A percentile compares a stretch with the other conserved stretches of the same genome.
Evolutionary conservation across 2,113 vertebrate species (phyloP).

Genomic region (Ceratotherium simum): DNA sequence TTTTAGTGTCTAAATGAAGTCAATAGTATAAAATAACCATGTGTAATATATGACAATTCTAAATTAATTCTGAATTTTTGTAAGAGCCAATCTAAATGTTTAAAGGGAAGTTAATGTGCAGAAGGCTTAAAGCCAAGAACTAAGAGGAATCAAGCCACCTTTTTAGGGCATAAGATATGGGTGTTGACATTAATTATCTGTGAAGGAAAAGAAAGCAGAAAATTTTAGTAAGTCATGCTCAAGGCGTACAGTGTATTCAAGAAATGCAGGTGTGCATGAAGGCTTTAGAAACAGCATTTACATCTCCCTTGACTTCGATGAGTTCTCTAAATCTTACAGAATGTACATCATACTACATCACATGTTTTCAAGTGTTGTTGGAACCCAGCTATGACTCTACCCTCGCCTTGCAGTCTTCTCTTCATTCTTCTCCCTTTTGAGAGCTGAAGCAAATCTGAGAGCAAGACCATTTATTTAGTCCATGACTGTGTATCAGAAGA

Average conservation of each 20-base stretch:
- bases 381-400: background rate
- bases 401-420: background rate
- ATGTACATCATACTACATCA: too few species aligned
- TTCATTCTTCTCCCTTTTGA: background rate
- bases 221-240: background rate
- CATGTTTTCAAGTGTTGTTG: background rate
- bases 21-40: background rate
- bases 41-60: background rate
- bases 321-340: background rate
- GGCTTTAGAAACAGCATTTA: background rate
- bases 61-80: background rate
- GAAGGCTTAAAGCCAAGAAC: background rate
- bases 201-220: background rate
- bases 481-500: background rate
- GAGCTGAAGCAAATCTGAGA: background rate
- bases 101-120: background rate
- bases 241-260: background rate
- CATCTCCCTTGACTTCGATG: background rate
- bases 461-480: background rate
- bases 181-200: background rate
- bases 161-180: background rate
- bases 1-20: background rate
- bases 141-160: background rate
- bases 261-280: background rate
- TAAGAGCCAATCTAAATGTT: background rate